phyloP scores from a whole-genome alignment of 2,113 vertebrate species.

The Brachionichthys hirsutus region DNA sequence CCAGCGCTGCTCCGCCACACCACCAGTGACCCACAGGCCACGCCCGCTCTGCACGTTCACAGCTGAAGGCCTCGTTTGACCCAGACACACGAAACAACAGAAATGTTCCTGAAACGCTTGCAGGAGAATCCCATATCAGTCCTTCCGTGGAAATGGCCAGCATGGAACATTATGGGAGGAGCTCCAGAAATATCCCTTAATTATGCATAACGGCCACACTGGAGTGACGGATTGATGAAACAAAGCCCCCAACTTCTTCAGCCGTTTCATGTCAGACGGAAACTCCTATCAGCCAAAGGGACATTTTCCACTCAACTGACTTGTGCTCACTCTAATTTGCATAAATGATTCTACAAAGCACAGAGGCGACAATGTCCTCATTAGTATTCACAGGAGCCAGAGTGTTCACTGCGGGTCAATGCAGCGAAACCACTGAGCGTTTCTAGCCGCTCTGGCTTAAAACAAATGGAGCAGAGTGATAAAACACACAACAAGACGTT shows the following conservation, averaged over 20 bases:
- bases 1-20: too few species aligned
- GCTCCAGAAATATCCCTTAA: too few species aligned
- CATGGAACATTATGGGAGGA: too few species aligned
- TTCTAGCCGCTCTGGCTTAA: constrained; percentile 3
- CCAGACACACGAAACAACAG: too few species aligned
- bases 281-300: not conserved
- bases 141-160: too few species aligned
- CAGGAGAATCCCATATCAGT: too few species aligned
- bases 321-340: constrained; percentile 18
- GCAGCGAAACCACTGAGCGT: not conserved
- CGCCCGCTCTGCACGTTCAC: too few species aligned
- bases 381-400: constrained; percentile 5
- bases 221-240: not conserved
- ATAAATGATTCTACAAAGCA: constrained; percentile 16
- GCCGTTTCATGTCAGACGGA: too few species aligned
- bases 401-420: not conserved
- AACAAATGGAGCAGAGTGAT: not conserved
- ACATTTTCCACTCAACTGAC: constrained; percentile 34
- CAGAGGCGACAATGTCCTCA: constrained; percentile 2
- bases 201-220: not conserved
- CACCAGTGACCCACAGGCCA: too few species aligned
- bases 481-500: constrained; percentile 6
- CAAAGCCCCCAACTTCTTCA: too few species aligned
- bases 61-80: too few species aligned
- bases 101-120: too few species aligned